These are phyloP conservation scores for Brachionus rotundiformis DNA, from an alignment of 1,140 invertebrate genomes.

Conservation along the genomic window DNA sequence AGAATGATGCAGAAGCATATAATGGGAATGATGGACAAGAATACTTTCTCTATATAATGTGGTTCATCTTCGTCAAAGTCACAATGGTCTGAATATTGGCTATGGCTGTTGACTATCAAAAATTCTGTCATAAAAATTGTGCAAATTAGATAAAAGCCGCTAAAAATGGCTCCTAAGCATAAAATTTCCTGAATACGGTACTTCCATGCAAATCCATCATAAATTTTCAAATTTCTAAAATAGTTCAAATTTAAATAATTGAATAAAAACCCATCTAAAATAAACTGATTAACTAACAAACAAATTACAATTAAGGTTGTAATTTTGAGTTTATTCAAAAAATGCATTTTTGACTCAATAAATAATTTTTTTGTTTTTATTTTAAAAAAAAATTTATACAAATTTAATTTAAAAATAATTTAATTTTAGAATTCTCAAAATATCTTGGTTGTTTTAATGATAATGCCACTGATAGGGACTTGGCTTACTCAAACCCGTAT, in stretches of 20 bases:
- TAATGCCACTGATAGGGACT: neutral
- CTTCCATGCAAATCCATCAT: neutral
- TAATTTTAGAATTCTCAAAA: conserved; percentile 40
- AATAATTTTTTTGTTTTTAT: too few species aligned
- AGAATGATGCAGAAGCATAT: neutral
- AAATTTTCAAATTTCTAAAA: neutral
- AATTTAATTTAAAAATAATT: conserved; percentile 19
- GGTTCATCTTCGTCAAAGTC: neutral
- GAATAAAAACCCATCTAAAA: conserved; percentile 2
- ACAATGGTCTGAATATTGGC: neutral
- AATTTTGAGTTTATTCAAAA: neutral
- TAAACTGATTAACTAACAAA: neutral
- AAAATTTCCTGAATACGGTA: neutral
- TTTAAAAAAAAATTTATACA: neutral
- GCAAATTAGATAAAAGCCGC: neutral
- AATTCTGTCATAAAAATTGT: conserved; percentile 13
- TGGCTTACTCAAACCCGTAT: neutral
- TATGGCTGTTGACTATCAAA: neutral
- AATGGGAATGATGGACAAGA: conserved; percentile 16
- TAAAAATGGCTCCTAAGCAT: neutral
- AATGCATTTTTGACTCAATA: conserved; percentile 33
- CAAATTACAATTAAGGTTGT: neutral
- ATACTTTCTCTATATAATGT: neutral
- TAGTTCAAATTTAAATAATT: neutral
- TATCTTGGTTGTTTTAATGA: conserved; percentile 50